Base-by-base conservation (phyloP, 2,797 vertebrate genomes). In the Ambastaia sidthimunki region DNA sequence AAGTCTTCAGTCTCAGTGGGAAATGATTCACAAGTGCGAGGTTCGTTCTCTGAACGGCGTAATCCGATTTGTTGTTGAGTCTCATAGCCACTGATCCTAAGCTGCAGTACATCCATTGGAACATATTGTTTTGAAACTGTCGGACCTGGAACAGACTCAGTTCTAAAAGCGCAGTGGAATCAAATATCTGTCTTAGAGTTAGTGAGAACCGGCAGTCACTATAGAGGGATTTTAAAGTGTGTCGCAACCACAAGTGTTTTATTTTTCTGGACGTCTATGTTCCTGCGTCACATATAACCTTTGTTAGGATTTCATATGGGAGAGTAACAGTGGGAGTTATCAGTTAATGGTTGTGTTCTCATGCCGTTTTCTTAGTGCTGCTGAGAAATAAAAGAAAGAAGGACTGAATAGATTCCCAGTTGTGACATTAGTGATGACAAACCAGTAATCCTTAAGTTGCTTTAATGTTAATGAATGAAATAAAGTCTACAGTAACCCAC, bases 401-500 rank as follows among this genome's bases (percentile, higher is more conserved):
- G 69, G 21, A 5, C 69, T 84, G 80, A 76, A 28, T 54, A 7
- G 48, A 80, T 67, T 80, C 81, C 84, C 73, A 59, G 11, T 19
- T 73, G 48, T 41, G 25, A 59, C 63, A 76, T 74, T n/a, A 18
- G 62, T 16, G 68, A 79, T 18, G 11, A 50, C 65, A 54, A 77
- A 76, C 66, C 67, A 77, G 68, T 47, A 80, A 72, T 82, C 47
- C 31, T 69, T 79, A 37, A 80, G 54, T 54, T 44, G 34, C 67
- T 80, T 66, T 76, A 80, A 80, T 76, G 72, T 76, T 68, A 82
- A 62, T 80, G 70, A 78, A 77, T 34, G 55, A 68, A 80, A 79
- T 70, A 68, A 73, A 74, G 50, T 71, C 37, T 54, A 62, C 62
- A 65, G 67, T 71, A 50, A 13, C 65, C 11, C 59, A 31, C 66